These are phyloP conservation scores for Pteruthius melanotis DNA, from an alignment of 2,113 vertebrate species.

Conservation along the genomic window DNA sequence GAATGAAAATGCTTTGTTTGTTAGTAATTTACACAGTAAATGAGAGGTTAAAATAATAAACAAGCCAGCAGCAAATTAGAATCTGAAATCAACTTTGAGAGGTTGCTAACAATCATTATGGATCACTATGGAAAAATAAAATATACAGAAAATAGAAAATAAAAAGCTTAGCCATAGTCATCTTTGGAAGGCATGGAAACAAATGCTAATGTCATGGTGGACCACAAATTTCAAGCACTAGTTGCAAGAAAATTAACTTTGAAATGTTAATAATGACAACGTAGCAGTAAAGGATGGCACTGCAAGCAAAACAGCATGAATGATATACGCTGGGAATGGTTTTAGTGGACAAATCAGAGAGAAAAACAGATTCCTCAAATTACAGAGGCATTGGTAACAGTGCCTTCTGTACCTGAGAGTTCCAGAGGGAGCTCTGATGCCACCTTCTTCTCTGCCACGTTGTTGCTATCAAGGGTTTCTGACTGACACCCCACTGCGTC, in stretches of 20 bases:
- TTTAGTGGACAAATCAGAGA: slow-evolving; percentile 62
- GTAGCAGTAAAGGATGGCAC: slow-evolving; percentile 68
- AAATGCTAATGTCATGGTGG: slow-evolving; percentile 15
- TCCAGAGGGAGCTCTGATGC: slow-evolving; percentile 75
- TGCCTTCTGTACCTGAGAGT: slow-evolving; percentile 84
- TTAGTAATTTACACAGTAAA: slow-evolving; percentile 61
- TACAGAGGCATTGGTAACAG: slow-evolving; percentile 72
- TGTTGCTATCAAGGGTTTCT: slow-evolving; percentile 75
- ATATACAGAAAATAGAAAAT: slow-evolving; percentile 50
- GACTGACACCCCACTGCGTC: slow-evolving; percentile 71
- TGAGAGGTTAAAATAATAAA: slow-evolving; percentile 60
- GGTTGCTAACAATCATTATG: slow-evolving; percentile 18
- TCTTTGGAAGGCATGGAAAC: slow-evolving; percentile 52
- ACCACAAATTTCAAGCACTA: slow-evolving; percentile 59
- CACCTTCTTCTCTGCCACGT: slow-evolving; percentile 77
- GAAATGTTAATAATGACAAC: slow-evolving; percentile 73
- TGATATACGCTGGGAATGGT: slow-evolving; percentile 18
- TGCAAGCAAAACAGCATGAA: slow-evolving; percentile 70
- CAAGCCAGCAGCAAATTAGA: slow-evolving; percentile 56
- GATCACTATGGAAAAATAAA: slow-evolving; percentile 53
- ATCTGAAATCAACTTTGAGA: slow-evolving; percentile 43
- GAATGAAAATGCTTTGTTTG: slow-evolving; percentile 56
- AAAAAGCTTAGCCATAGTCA: slow-evolving; percentile 40
- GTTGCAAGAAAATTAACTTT: slow-evolving; percentile 59
- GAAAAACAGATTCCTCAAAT: slow-evolving; percentile 69